phyloP scores from a whole-genome alignment of 2,113 vertebrate genomes.

The Equus przewalskii region DNA sequence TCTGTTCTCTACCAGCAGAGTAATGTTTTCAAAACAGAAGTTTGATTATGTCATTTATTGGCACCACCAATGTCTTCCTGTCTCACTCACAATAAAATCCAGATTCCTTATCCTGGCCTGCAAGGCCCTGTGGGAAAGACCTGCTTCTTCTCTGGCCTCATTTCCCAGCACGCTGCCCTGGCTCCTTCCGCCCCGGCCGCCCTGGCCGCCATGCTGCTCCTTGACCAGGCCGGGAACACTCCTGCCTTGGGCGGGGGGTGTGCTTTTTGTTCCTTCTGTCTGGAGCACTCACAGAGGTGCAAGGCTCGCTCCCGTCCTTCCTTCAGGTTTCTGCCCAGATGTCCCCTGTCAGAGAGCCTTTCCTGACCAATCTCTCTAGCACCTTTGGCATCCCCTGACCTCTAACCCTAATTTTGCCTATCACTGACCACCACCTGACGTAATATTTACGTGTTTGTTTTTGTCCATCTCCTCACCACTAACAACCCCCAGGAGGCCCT shows the following conservation, averaged over 20 bases:
- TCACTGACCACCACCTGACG: not conserved
- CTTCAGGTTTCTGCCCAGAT: not conserved
- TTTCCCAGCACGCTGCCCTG: not conserved
- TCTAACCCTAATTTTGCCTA: not conserved
- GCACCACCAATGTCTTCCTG: not conserved
- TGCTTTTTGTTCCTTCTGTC: not conserved
- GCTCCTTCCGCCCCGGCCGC: not conserved
- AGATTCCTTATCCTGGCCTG: slow-evolving; percentile 16
- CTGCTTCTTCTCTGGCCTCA: not conserved
- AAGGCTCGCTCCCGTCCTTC: not conserved
- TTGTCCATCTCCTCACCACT: not conserved
- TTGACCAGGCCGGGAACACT: not conserved
- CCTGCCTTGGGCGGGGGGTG: not conserved
- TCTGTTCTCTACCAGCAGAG: not conserved
- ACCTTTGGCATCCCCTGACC: not conserved
- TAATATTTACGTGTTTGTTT: not conserved
- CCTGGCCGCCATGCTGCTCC: not conserved
- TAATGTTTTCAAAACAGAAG: not conserved
- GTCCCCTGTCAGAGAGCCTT: not conserved
- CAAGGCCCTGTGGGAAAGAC: not conserved
- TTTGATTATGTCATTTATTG: not conserved
- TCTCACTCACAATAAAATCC: slow-evolving; percentile 26
- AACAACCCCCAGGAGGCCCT: not conserved
- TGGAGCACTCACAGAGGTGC: not conserved
- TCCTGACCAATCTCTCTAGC: not conserved